Evolutionary conservation across 2,888 invertebrate species (phyloP).

Genomic region (Operophtera brumata): DNA sequence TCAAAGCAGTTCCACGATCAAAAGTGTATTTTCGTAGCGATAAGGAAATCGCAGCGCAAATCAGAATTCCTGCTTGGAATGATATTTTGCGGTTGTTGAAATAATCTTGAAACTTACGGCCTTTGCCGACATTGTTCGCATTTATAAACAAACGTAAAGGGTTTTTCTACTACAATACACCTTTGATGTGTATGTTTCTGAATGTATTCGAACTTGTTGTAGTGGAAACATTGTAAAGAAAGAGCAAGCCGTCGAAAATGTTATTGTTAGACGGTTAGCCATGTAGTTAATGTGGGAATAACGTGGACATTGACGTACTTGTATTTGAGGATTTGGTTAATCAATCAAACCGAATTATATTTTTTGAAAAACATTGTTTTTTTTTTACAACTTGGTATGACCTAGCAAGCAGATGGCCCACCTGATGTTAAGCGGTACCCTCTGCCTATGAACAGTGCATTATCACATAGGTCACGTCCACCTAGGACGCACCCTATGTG

Average conservation of each 20-base stretch:
- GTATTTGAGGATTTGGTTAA: too few relatives aligned
- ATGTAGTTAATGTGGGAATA: neutral
- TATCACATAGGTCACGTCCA: too few relatives aligned
- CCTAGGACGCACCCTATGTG: too few relatives aligned
- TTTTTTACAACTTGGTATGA: too few relatives aligned
- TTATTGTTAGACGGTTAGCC: neutral
- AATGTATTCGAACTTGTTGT: conserved; percentile 20
- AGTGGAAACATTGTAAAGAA: neutral
- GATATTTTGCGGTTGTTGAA: conserved; percentile 30
- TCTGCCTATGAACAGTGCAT: too few relatives aligned
- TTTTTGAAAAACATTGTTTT: too few relatives aligned
- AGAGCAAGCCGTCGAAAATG: neutral
- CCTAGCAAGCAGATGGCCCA: too few relatives aligned
- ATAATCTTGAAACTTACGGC: conserved; percentile 27
- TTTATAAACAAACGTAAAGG: conserved; percentile 32
- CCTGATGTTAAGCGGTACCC: too few relatives aligned
- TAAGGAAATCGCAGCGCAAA: conserved; percentile 30
- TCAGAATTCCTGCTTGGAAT: conserved; percentile 22
- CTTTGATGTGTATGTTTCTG: conserved; percentile 26
- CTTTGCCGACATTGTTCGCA: conserved; percentile 26
- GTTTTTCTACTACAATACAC: conserved; percentile 25
- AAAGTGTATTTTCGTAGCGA: conserved; percentile 26
- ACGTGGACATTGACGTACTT: neutral
- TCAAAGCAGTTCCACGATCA: conserved; percentile 17
- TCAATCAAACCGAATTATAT: too few relatives aligned